Conservation (phyloP, 2,797 vertebrate genomes). For the Okamejei kenojei region DNA sequence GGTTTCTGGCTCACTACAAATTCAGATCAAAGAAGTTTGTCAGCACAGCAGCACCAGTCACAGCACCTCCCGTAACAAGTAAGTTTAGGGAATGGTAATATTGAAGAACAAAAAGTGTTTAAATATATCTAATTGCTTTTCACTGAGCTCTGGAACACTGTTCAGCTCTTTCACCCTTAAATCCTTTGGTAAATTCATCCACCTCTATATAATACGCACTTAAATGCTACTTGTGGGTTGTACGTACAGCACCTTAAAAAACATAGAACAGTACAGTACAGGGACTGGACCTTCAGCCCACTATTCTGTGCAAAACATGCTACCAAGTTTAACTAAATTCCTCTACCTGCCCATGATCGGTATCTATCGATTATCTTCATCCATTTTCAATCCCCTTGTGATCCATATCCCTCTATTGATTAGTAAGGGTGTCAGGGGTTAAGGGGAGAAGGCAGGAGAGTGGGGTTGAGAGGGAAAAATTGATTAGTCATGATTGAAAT, state of each 20-base stretch:
- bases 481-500: no score
- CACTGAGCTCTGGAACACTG: background rate
- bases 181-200: background rate
- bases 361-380: no score
- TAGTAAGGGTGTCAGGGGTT: no score
- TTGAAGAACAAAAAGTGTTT: background rate
- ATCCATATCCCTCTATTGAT: no score
- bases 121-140: background rate
- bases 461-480: no score
- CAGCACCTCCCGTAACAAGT: slow-evolving; percentile 69
- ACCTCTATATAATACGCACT: background rate
- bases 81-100: slow-evolving; percentile 43
- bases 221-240: background rate
- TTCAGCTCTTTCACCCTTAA: background rate
- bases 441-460: no score
- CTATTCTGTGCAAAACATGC: no score
- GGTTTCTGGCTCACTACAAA: slow-evolving; percentile 93
- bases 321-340: no score
- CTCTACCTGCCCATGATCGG: no score
- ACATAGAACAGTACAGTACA: no score
- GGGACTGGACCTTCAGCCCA: no score
- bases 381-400: no score
- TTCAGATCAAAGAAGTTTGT: slow-evolving; percentile 84
- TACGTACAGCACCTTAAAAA: background rate
- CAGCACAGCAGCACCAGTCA: slow-evolving; percentile 58